A percentile compares a stretch with the other conserved stretches of the same genome.
Conservation (phyloP, 2,797 vertebrate species). For the Alcedo atthis region DNA sequence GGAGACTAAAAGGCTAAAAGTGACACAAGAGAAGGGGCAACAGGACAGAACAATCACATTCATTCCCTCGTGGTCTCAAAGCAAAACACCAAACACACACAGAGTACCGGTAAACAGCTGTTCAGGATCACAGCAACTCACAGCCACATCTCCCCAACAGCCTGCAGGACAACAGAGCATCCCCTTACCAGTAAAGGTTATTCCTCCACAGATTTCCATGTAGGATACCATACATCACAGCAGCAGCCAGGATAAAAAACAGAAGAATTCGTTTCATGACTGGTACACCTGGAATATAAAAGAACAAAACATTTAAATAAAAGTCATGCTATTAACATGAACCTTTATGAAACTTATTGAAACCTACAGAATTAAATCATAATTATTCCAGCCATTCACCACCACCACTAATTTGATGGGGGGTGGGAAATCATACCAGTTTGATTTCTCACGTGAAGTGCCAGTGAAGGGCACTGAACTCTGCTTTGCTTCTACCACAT, state of each 20-base stretch:
- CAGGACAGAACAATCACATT: background rate
- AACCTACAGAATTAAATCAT: background rate
- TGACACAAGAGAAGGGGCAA: rapidly evolving
- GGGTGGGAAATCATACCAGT: background rate
- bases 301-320: background rate
- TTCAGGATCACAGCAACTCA: background rate
- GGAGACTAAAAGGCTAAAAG: background rate
- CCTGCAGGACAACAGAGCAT: background rate
- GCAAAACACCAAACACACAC: background rate
- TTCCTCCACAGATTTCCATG: conserved; percentile 79
- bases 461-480: background rate
- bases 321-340: background rate
- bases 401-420: background rate
- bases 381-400: background rate
- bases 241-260: conserved; percentile 76
- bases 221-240: conserved; percentile 79
- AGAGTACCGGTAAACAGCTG: background rate
- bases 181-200: conserved; percentile 75
- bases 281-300: conserved; percentile 69
- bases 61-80: background rate
- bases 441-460: background rate
- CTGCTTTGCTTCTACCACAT: background rate
- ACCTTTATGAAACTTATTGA: background rate
- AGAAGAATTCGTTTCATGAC: conserved; percentile 81
- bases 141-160: background rate